These are phyloP conservation scores for Latrodectus geometricus DNA, from an alignment of 1,140 invertebrate genomes.

Conservation along the genomic window DNA sequence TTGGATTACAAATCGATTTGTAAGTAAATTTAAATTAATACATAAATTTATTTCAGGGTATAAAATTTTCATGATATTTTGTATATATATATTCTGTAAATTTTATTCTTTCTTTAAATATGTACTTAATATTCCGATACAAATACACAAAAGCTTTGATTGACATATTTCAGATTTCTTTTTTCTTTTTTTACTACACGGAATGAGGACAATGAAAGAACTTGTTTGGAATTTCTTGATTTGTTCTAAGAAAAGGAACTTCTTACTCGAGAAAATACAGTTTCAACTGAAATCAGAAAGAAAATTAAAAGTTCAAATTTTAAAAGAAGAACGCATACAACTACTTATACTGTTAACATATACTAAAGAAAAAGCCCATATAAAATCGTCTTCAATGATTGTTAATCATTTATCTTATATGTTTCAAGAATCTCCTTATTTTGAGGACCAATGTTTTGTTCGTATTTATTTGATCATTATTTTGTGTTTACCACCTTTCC, in stretches of 20 bases:
- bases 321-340: neutral
- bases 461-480: conserved; percentile 23
- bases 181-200: too few species aligned
- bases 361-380: neutral
- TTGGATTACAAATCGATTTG: too few species aligned
- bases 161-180: neutral
- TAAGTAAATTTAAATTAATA: too few species aligned
- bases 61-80: too few species aligned
- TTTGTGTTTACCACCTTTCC: neutral
- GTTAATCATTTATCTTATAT: neutral
- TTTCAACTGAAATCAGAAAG: neutral
- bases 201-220: neutral
- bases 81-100: too few species aligned
- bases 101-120: neutral
- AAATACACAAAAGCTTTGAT: neutral
- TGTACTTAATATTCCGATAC: neutral
- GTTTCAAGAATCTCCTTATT: conserved; percentile 19
- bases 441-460: conserved; percentile 35
- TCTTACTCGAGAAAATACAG: neutral
- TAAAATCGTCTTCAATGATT: neutral
- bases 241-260: neutral
- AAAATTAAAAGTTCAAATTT: neutral
- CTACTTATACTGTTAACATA: neutral
- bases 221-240: neutral
- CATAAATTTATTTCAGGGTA: too few species aligned